Conservation (phyloP, 2,797 vertebrate genomes). For the Chaunax sp. region DNA sequence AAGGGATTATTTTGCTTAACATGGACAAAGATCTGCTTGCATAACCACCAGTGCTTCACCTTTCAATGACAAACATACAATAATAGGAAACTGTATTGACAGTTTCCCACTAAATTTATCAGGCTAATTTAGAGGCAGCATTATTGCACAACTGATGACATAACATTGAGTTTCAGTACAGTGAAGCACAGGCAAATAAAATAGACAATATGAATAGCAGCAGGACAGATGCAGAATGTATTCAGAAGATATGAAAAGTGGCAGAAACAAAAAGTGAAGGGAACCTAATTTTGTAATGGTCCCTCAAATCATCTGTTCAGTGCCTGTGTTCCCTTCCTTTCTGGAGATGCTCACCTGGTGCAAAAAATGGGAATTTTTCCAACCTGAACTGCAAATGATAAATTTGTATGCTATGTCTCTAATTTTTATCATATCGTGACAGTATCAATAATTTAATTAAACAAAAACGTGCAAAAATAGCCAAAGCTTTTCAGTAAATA, state of each 20-base stretch:
- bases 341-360: not conserved
- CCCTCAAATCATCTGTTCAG: no score
- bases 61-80: slow-evolving; percentile 38
- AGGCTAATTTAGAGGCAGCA: no score
- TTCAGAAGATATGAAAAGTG: no score
- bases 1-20: slow-evolving; percentile 1
- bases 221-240: not conserved
- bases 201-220: slow-evolving; percentile 1
- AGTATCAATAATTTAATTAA: not conserved
- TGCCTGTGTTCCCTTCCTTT: not conserved
- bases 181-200: not conserved
- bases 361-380: slow-evolving; percentile 21
- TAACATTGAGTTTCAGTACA: slow-evolving; percentile 10
- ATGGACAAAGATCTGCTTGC: not conserved
- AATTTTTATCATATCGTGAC: no score
- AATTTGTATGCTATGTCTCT: no score
- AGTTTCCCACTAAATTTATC: no score
- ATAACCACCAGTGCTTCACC: slow-evolving; percentile 23
- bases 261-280: no score
- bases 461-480: not conserved
- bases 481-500: not conserved
- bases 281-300: no score
- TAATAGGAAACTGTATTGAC: slow-evolving; percentile 33
- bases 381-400: slow-evolving; percentile 18
- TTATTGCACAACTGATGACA: slow-evolving; percentile 7